Base-by-base conservation (phyloP, 1,140 invertebrate species). In the Pseudomyrmex concolor region DNA sequence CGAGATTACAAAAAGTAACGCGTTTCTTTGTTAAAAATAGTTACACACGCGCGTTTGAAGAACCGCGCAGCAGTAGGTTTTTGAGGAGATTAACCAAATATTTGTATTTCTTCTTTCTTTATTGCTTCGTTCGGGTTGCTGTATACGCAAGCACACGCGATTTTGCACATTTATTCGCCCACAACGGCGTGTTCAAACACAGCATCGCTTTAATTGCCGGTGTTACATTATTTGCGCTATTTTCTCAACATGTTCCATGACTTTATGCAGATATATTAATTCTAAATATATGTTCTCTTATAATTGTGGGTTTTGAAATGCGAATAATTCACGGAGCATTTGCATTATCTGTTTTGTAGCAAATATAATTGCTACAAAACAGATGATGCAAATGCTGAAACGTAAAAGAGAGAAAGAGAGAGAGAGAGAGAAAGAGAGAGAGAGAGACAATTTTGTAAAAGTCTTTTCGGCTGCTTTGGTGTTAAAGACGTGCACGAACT, bases 401-500 rank as follows among this genome's bases (percentile, higher is more conserved):
- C 45, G 13, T 70, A 60, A 50, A 10, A 34, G 34, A 34, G 34
- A 34, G 5, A 34, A 0, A 34, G 34, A 34, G 0, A 34, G 34
- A 34, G 34, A 34, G 34, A 34, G 5, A 5, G 5, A 34, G 34
- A 34, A 1, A 22, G 25, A 25, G 25, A 25, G 25, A 25, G 3
- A 25, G 34, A 5, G 9, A 73, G 59, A 83, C 22, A n/a, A 73
- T 88, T 72, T 77, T 19, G 55, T 51, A 71, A 73, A 86, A 87
- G 70, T 86, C 83, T 83, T 89, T 84, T 55, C 51, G 22, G 72
- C 45, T 66, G 67, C 72, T 88, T 66, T 73, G 84, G 84, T 89
- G 87, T 86, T 83, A 89, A 86, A 88, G 70, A 84, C 87, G 86
- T 84, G 87, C 87, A 51, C 63, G 81, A 88, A 89, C 84, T 84